A percentile compares a stretch with the other conserved stretches of the same genome.
These are phyloP conservation scores for Calliphora vicina DNA, from an alignment of 1,140 invertebrate species.

Conservation along the genomic window DNA sequence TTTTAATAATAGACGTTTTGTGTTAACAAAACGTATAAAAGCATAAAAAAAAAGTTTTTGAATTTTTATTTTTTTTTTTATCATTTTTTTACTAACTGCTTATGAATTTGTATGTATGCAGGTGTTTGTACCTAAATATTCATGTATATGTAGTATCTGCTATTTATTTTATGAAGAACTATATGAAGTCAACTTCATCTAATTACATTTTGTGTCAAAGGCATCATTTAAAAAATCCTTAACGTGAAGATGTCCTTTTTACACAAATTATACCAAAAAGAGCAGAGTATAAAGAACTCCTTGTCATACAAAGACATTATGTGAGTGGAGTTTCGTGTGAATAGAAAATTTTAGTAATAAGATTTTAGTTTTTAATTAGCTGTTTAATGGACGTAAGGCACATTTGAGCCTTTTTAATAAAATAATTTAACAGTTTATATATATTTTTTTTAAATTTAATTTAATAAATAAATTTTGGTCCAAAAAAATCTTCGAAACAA, in stretches of 20 bases:
- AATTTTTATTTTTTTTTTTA: background rate
- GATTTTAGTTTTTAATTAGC: no score
- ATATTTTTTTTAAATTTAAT: no score
- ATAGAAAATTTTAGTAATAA: no score
- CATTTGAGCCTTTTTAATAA: no score
- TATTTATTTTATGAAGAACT: background rate
- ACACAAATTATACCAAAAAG: background rate
- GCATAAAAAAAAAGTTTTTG: background rate
- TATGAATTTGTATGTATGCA: background rate
- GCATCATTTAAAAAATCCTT: background rate
- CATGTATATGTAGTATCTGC: background rate
- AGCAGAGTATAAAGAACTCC: background rate
- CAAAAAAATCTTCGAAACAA: no score
- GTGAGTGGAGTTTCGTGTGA: no score
- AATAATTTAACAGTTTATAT: no score
- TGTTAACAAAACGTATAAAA: background rate
- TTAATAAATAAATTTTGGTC: no score
- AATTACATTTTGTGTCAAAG: conserved; percentile 5
- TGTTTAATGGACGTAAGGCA: no score
- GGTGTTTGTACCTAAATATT: no score
- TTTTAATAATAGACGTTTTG: background rate
- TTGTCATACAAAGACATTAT: no score
- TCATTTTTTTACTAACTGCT: background rate
- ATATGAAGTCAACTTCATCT: background rate
- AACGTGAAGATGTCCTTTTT: conserved; percentile 5